phyloP scores from a whole-genome alignment of 2,888 invertebrate genomes.

The Clanis bilineata region DNA sequence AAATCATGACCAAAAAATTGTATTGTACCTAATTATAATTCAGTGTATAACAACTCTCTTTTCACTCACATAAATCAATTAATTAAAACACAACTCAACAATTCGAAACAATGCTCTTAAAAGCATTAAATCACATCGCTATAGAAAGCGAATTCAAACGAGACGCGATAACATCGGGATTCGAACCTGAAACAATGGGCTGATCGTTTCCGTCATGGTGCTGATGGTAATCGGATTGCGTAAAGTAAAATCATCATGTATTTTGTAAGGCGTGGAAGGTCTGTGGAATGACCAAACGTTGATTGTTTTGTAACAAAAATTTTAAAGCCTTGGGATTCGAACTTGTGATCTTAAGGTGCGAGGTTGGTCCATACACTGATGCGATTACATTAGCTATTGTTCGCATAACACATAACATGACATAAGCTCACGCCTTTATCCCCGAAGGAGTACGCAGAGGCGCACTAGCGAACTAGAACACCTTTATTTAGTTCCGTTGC shows the following conservation, averaged over 20 bases:
- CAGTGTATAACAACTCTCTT: no score
- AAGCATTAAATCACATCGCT: slow-evolving; percentile 18
- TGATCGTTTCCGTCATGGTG: slow-evolving; percentile 39
- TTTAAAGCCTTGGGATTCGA: not conserved
- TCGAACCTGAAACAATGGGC: slow-evolving; percentile 41
- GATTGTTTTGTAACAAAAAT: not conserved
- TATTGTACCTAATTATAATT: no score
- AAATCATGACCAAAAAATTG: no score
- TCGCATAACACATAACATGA: no score
- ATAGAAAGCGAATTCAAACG: slow-evolving; percentile 40
- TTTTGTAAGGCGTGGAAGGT: not conserved
- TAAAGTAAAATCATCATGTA: not conserved
- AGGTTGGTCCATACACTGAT: no score
- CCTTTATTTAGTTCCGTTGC: no score
- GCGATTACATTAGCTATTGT: no score
- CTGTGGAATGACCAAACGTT: not conserved
- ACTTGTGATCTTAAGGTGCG: not conserved
- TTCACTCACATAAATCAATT: not conserved
- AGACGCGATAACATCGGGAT: slow-evolving; percentile 39
- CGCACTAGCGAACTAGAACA: no score
- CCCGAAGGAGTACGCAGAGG: no score
- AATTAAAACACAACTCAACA: not conserved
- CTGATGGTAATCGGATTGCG: slow-evolving; percentile 15
- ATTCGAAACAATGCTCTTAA: not conserved
- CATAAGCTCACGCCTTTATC: no score